phyloP scores from a whole-genome alignment of 2,888 invertebrate species.

The Xestia sexstrigata region DNA sequence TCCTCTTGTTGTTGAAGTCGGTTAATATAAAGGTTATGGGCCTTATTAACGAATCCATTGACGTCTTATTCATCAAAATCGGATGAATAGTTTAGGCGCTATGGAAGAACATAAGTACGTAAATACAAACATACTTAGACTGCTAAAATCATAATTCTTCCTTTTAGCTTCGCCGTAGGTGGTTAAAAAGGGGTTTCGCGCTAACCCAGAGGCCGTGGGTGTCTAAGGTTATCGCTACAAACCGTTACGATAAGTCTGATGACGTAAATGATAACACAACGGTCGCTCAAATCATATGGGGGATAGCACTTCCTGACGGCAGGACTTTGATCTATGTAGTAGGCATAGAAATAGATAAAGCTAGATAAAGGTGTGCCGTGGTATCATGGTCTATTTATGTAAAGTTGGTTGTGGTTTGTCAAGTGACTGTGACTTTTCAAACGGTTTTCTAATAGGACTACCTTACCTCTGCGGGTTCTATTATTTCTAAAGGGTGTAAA shows the following conservation, averaged over 20 bases:
- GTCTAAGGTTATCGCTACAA: conserved; percentile 30
- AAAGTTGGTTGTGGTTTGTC: background rate
- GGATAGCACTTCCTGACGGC: conserved; percentile 25
- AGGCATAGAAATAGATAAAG: background rate
- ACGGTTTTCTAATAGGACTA: too few species aligned
- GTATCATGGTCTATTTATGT: conserved; percentile 5
- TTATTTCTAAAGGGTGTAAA: too few species aligned
- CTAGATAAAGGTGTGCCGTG: background rate
- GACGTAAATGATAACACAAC: conserved; percentile 47
- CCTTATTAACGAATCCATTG: too few species aligned
- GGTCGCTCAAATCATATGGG: conserved; percentile 41
- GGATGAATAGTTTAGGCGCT: too few species aligned
- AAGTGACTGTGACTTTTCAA: background rate
- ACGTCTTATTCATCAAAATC: too few species aligned
- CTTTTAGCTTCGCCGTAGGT: too few species aligned
- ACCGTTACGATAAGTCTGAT: conserved; percentile 37
- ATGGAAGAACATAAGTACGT: too few species aligned
- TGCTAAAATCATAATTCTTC: too few species aligned
- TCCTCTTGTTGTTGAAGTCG: too few species aligned
- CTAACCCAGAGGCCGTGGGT: conserved; percentile 29
- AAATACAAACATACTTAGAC: too few species aligned
- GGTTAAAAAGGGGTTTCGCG: conserved; percentile 20
- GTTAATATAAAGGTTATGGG: too few species aligned
- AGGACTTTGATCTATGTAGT: conserved; percentile 6
- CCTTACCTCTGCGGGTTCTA: too few species aligned